Conservation (phyloP, 2,797 vertebrate species). For the Sylvilagus floridanus region DNA sequence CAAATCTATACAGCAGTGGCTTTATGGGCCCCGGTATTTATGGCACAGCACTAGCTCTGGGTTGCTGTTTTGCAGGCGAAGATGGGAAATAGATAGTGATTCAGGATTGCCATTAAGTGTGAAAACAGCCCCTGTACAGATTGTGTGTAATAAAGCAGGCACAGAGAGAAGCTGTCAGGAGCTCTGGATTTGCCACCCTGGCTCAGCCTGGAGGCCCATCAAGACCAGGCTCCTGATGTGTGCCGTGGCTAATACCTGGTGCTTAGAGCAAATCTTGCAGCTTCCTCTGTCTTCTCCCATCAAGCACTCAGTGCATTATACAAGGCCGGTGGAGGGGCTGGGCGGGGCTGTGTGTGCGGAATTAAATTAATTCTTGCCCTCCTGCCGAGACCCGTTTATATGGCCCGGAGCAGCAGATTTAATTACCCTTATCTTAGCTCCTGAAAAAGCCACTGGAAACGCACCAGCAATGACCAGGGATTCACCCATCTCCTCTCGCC, state of each 20-base stretch:
- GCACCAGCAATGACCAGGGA: neutral
- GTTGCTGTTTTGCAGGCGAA: constrained; percentile 81
- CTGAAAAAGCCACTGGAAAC: neutral
- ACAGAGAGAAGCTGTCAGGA: neutral
- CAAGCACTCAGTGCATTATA: neutral
- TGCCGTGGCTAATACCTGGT: neutral
- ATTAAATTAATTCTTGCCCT: constrained; percentile 63
- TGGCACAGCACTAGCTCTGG: constrained; percentile 84
- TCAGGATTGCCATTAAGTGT: constrained; percentile 55
- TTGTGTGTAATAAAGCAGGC: constrained; percentile 56
- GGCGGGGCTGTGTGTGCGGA: neutral
- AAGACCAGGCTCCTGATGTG: neutral
- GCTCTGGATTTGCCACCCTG: neutral
- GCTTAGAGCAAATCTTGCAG: neutral
- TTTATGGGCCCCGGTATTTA: constrained; percentile 87
- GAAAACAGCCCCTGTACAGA: constrained; percentile 78
- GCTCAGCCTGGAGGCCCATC: constrained; percentile 40
- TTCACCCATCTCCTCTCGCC: neutral
- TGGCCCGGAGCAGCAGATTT: constrained; percentile 51
- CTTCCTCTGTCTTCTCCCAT: neutral
- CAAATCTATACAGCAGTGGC: constrained; percentile 80
- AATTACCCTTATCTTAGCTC: constrained; percentile 70
- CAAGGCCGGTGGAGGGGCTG: neutral
- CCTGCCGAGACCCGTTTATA: constrained; percentile 43
- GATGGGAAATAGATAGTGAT: constrained; percentile 80